Evolutionary conservation across 2,888 invertebrate species (phyloP).

Genomic region (Ischnus inquisitorius): DNA sequence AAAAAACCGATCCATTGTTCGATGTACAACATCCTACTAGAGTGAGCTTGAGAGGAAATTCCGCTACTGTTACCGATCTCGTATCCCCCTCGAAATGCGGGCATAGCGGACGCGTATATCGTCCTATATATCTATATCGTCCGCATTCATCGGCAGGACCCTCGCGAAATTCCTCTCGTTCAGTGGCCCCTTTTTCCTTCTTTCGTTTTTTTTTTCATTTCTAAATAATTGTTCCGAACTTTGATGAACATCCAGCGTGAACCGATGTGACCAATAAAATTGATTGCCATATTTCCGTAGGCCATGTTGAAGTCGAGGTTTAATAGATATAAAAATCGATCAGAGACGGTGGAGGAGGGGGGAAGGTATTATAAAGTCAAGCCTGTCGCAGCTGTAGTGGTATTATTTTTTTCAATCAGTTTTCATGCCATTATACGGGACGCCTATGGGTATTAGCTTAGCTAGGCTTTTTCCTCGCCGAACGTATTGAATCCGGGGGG

Average conservation of each 20-base stretch:
- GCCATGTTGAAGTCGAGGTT: background rate
- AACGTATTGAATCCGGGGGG: background rate
- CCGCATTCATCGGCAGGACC: conserved; percentile 9
- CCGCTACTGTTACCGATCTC: conserved; percentile 19
- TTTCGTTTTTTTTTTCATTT: conserved; percentile 5
- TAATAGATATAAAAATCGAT: background rate
- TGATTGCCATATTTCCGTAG: background rate
- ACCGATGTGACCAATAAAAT: conserved; percentile 3
- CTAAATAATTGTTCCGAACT: conserved; percentile 23
- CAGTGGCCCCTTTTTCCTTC: conserved; percentile 17
- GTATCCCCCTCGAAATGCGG: conserved; percentile 22
- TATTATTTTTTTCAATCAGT: background rate
- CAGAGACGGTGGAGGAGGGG: too few relatives aligned
- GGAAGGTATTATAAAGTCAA: background rate
- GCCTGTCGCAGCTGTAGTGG: background rate
- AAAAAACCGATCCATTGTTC: conserved; percentile 46
- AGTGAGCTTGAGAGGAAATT: background rate
- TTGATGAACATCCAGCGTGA: background rate
- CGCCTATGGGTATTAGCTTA: background rate
- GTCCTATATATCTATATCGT: too few relatives aligned
- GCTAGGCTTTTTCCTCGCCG: background rate
- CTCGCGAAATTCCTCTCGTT: conserved; percentile 19
- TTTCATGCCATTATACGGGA: background rate
- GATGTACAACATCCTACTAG: conserved; percentile 20
- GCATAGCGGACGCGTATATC: background rate